Evolutionary conservation across 2,113 vertebrate species (phyloP).

Genomic region (Megaceryle maxima): DNA sequence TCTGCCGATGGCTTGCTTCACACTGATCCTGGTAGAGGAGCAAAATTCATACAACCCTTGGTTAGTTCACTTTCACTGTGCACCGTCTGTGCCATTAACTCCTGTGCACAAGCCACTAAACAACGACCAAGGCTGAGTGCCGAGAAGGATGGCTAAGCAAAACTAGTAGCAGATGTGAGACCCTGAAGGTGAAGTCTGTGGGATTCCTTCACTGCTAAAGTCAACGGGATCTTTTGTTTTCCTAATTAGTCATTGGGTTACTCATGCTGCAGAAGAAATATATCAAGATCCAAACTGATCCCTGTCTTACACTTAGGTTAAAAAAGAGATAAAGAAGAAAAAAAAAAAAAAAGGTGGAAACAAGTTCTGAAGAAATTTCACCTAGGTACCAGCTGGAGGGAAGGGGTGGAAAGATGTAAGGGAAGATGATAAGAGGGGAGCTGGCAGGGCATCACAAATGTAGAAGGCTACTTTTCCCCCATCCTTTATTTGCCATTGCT

Average conservation of each 20-base stretch:
- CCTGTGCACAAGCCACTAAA: background rate
- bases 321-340: background rate
- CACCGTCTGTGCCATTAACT: background rate
- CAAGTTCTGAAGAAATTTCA: background rate
- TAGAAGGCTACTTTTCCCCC: background rate
- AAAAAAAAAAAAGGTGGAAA: background rate
- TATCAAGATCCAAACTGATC: background rate
- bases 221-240: background rate
- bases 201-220: background rate
- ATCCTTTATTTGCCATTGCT: background rate
- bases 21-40: conserved; percentile 86
- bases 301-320: background rate
- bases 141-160: background rate
- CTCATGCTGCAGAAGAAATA: background rate
- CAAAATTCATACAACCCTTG: background rate
- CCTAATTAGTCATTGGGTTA: background rate
- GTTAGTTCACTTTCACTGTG: background rate
- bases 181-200: background rate
- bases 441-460: background rate
- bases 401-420: background rate
- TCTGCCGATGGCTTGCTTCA: conserved; percentile 80
- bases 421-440: background rate
- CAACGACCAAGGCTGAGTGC: background rate
- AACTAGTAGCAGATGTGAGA: background rate
- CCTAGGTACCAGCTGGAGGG: background rate